Conservation (phyloP, 2,797 vertebrate genomes). For the Astyanax mexicanus region DNA sequence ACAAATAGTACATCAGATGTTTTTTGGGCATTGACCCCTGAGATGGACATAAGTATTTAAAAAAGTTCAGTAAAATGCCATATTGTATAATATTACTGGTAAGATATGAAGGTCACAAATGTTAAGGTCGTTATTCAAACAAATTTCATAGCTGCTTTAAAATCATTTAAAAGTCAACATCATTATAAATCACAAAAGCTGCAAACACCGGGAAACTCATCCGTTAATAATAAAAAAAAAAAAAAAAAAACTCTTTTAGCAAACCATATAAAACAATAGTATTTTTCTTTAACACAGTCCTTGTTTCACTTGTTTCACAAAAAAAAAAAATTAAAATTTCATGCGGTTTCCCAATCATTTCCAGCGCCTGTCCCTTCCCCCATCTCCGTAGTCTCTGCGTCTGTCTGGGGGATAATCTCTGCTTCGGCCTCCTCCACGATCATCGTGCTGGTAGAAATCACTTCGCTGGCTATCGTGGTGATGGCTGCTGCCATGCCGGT, state of each 20-base stretch:
- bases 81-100: too few relatives aligned
- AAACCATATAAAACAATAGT: slow-evolving; percentile 36
- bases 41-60: slow-evolving; percentile 12
- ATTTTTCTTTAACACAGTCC: slow-evolving; percentile 13
- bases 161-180: too few relatives aligned
- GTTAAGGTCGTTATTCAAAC: too few relatives aligned
- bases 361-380: slow-evolving; percentile 71
- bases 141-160: not conserved
- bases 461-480: slow-evolving; percentile 76
- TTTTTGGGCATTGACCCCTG: slow-evolving; percentile 7
- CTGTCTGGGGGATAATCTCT: slow-evolving; percentile 69
- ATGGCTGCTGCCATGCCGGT: slow-evolving; percentile 68
- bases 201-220: not conserved
- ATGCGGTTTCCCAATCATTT: slow-evolving; percentile 72
- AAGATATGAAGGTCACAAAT: too few relatives aligned
- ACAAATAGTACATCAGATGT: not conserved
- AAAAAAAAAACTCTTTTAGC: slow-evolving; percentile 26
- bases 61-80: not conserved
- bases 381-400: slow-evolving; percentile 67
- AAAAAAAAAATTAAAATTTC: not conserved
- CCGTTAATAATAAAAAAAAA: too few relatives aligned
- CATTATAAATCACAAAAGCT: not conserved
- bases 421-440: slow-evolving; percentile 77
- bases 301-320: not conserved
- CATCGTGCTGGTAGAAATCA: slow-evolving; percentile 77